Percentiles rank a stretch among this genome's conserved stretches.
These are phyloP conservation scores for Paramormyrops hopkinsi DNA, from an alignment of 2,797 vertebrate genomes.

Conservation along the genomic window DNA sequence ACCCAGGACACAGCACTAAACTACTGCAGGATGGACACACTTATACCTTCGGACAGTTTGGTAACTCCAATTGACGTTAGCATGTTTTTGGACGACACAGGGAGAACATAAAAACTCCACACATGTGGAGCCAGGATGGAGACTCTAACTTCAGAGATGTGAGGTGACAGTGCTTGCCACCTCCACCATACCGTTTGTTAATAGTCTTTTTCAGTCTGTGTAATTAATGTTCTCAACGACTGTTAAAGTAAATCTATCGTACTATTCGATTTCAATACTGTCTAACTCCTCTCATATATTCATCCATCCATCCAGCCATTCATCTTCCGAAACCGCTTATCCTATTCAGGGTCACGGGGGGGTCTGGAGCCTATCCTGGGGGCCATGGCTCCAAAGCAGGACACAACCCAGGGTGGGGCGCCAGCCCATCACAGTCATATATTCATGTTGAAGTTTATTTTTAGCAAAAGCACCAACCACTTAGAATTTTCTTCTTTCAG, in stretches of 20 bases:
- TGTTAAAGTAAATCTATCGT: background rate
- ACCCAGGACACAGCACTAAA: background rate
- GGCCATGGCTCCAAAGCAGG: background rate
- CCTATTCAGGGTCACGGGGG: background rate
- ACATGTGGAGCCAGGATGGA: background rate
- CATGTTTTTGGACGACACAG: background rate
- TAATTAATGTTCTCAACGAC: background rate
- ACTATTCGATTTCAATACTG: background rate
- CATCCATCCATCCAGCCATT: background rate
- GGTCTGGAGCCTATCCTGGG: background rate
- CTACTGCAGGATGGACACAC: background rate
- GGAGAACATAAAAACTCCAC: background rate
- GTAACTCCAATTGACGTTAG: background rate
- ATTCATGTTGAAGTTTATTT: background rate
- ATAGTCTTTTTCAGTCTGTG: background rate
- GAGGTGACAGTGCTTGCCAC: background rate
- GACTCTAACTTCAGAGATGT: background rate
- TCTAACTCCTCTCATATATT: background rate
- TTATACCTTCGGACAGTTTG: background rate
- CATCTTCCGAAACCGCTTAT: background rate
- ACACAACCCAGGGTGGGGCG: background rate
- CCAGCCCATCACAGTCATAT: background rate
- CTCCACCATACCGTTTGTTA: background rate
- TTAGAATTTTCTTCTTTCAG: background rate
- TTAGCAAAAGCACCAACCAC: background rate